Conservation (phyloP, 2,113 vertebrate genomes). For the Motacilla tschutschensis region DNA sequence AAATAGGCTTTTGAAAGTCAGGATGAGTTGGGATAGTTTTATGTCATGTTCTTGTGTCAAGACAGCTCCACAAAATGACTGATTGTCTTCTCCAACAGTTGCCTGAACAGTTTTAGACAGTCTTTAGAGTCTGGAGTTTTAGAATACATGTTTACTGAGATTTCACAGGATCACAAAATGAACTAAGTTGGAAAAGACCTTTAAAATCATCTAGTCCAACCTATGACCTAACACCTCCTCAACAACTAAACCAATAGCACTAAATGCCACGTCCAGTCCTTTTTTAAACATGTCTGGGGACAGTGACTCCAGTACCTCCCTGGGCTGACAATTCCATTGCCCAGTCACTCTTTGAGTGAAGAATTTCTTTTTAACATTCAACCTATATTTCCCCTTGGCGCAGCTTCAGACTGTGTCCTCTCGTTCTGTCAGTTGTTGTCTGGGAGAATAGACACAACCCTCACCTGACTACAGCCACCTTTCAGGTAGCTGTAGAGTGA, state of each 20-base stretch:
- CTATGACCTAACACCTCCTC: background rate
- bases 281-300: background rate
- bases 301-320: background rate
- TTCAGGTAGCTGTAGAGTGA: background rate
- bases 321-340: fast-evolving
- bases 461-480: background rate
- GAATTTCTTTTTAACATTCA: background rate
- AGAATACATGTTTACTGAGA: background rate
- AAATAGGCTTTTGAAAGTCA: background rate
- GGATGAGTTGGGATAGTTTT: background rate
- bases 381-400: background rate
- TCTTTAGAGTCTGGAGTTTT: background rate
- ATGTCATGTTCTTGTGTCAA: background rate
- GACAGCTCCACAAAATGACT: background rate
- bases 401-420: background rate
- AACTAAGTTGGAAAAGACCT: background rate
- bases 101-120: background rate
- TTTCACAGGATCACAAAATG: background rate
- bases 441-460: background rate
- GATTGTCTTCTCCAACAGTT: background rate
- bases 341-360: background rate
- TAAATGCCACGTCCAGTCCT: fast-evolving
- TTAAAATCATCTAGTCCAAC: background rate
- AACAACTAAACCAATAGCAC: background rate
- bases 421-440: background rate